A percentile compares a stretch with the other conserved stretches of the same genome.
These are phyloP conservation scores for Channallabes apus DNA, from an alignment of 2,797 vertebrate genomes.

Conservation along the genomic window DNA sequence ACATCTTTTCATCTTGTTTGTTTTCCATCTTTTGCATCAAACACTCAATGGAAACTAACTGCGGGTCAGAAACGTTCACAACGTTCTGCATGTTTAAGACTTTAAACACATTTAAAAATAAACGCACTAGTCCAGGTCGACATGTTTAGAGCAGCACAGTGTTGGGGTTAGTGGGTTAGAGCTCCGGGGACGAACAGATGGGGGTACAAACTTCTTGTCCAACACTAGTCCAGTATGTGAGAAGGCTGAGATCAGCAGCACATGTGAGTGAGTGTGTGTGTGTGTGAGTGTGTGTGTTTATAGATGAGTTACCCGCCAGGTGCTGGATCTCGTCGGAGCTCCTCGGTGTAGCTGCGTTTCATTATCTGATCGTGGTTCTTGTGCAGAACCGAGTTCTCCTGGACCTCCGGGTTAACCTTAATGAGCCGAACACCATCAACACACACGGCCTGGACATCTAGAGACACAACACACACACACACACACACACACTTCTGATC, in stretches of 20 bases:
- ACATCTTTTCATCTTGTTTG: background rate
- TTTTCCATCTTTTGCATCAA: background rate
- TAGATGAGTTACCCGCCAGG: conserved; percentile 66
- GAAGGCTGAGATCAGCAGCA: background rate
- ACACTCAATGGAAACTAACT: background rate
- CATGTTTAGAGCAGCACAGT: background rate
- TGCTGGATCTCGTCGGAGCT: conserved; percentile 70
- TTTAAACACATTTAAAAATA: background rate
- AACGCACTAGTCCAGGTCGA: background rate
- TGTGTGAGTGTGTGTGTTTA: background rate
- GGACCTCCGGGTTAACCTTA: conserved; percentile 59
- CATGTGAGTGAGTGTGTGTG: no score
- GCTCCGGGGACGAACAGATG: background rate
- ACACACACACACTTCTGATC: background rate
- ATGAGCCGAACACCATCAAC: conserved; percentile 60
- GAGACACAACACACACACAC: conserved; percentile 7
- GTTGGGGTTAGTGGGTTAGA: background rate
- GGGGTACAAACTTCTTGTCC: background rate
- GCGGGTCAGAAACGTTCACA: background rate
- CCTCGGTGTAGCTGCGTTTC: conserved; percentile 67
- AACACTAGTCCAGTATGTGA: background rate
- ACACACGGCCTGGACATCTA: conserved; percentile 35
- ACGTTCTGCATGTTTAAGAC: background rate
- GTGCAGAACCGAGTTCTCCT: conserved; percentile 53
- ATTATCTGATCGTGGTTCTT: conserved; percentile 63